Evolutionary conservation across 2,797 vertebrate species (phyloP).

Genomic region (Kryptolebias ocellatus): DNA sequence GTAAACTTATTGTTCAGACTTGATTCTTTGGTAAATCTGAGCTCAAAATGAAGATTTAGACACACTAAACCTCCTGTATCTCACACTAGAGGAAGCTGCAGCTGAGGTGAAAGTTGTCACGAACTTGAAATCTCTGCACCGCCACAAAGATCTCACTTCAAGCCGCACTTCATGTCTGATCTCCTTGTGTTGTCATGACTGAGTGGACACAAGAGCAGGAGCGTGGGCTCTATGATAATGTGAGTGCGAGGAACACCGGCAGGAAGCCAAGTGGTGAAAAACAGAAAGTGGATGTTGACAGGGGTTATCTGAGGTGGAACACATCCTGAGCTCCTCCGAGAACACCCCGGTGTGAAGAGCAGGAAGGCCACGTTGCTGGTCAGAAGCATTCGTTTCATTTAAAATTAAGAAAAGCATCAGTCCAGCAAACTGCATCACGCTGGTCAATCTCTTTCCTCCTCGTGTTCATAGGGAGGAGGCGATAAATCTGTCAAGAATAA

Average conservation of each 20-base stretch:
- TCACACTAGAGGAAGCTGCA: conserved; percentile 26
- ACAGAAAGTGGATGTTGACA: conserved; percentile 59
- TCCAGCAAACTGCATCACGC: too few species aligned
- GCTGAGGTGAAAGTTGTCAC: conserved; percentile 17
- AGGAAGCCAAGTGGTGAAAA: conserved; percentile 49
- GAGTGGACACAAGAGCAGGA: conserved; percentile 12
- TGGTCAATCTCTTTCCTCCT: too few species aligned
- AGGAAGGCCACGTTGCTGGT: background rate
- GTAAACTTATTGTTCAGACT: background rate
- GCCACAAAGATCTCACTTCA: conserved; percentile 23
- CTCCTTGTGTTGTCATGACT: conserved; percentile 11
- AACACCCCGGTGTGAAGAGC: conserved; percentile 1
- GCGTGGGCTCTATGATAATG: conserved; percentile 24
- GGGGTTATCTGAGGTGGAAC: conserved; percentile 58
- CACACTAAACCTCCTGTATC: background rate
- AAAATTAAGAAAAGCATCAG: too few species aligned
- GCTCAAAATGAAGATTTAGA: background rate
- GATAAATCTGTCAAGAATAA: conserved; percentile 14
- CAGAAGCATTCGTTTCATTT: background rate
- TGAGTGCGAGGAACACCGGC: conserved; percentile 33
- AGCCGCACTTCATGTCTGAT: conserved; percentile 32
- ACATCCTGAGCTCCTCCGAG: conserved; percentile 16
- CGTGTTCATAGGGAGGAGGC: background rate
- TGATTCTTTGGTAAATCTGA: background rate
- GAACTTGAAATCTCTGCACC: conserved; percentile 11